Percentiles rank a stretch among this genome's conserved stretches.
phyloP scores from a whole-genome alignment of 2,113 vertebrate genomes.

The Zapus hudsonius region DNA sequence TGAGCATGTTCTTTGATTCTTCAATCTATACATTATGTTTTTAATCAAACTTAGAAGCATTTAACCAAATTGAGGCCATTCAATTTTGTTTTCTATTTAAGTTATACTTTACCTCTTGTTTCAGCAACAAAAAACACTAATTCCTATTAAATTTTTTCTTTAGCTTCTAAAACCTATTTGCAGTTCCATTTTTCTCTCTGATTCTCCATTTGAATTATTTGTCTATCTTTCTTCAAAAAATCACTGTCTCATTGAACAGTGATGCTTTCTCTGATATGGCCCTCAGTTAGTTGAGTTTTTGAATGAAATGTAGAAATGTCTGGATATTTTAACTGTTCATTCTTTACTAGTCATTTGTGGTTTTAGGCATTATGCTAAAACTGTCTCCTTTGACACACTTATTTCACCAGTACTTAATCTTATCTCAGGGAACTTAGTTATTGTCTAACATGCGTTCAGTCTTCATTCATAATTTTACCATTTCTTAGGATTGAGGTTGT shows the following conservation, averaged over 20 bases:
- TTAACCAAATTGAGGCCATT: neutral
- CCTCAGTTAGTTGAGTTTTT: neutral
- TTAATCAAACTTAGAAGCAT: neutral
- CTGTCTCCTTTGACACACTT: neutral
- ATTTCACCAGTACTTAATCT: neutral
- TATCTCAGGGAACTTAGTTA: neutral
- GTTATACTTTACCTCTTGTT: neutral
- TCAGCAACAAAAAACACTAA: too few relatives aligned
- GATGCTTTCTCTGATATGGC: neutral
- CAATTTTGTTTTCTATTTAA: neutral
- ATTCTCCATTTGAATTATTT: neutral
- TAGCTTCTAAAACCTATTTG: too few relatives aligned
- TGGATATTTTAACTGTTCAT: too few relatives aligned
- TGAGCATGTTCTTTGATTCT: neutral
- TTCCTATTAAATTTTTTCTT: too few relatives aligned
- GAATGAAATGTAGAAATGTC: too few relatives aligned
- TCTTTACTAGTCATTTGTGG: neutral
- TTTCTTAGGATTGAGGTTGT: fast-evolving
- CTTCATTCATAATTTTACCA: neutral
- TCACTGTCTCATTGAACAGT: neutral
- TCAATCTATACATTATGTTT: neutral
- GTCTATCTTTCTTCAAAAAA: neutral
- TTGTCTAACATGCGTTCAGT: neutral
- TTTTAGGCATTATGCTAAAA: neutral
- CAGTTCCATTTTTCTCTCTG: neutral